Evolutionary conservation across 2,888 invertebrate species (phyloP), one percentile per base, ranked within the genome.

Genomic region (Scaptomyza parva): DNA sequence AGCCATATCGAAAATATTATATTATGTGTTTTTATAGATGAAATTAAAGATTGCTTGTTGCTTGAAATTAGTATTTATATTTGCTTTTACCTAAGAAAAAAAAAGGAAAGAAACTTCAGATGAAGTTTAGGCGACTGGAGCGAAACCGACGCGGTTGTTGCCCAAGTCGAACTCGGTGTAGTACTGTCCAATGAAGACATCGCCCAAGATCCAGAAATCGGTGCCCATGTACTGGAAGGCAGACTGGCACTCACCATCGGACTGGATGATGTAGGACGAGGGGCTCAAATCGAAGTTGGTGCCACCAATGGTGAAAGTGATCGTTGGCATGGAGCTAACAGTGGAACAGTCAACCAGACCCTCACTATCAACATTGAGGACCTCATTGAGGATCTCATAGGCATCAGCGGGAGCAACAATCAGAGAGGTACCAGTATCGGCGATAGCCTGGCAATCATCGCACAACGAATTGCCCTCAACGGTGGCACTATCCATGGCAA

Each of bases 351-450:
- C 95, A 57, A 99, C 92, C 76, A 93, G 90, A 91, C 83, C 83
- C n/a, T 57, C 35, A 22, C 64, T 39, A 12, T 78, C 12, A 11
- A 60, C 61, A 6, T 47, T 28, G 7, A 74, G 50, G 9, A 67
- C 2, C 3, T 14, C n/a, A 7, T 30, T 59, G 5, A 88, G 48
- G 1, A 6, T 0, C 3, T 52, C 12, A 9, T 63, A 83, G 11
- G 76, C 65, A 6, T 47, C 1, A 0, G 3, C 30, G 5, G 84
- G 86, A 2, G 47, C 98, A 77, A 96, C 98, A 83, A 99, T 95
- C 64, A 99, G 94, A 66, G 98, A 98, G 77, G 99, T 99, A 83
- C 98, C 98, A 48, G 98, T 97, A 92, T 98, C 97, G 43, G 97
- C 98, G 91, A 98, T 97, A 18, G 97, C 99, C 4, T 69, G 65